These are phyloP conservation scores for Rosalia funebris DNA, from an alignment of 2,888 invertebrate species.

Conservation along the genomic window DNA sequence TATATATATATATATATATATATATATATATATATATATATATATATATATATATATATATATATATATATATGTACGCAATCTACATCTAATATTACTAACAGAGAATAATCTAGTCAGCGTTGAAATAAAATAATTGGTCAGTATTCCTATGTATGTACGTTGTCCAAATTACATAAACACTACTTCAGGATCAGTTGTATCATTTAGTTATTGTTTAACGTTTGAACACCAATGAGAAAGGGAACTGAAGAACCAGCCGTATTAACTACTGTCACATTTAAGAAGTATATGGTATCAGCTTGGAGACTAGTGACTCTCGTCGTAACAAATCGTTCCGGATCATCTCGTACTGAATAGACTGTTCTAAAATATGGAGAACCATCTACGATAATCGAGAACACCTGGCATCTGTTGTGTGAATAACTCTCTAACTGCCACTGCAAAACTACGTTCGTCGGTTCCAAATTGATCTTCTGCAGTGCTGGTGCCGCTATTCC, in stretches of 20 bases:
- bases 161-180: too few species aligned
- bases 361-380: neutral
- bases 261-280: neutral
- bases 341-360: neutral
- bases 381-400: neutral
- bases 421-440: neutral
- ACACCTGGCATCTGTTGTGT: neutral
- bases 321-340: neutral
- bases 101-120: too few species aligned
- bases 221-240: neutral
- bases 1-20: too few species aligned
- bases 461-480: neutral
- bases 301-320: neutral
- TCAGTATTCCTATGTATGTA: too few species aligned
- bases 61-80: too few species aligned
- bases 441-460: neutral
- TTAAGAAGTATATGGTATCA: neutral
- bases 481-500: neutral
- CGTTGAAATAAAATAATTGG: too few species aligned
- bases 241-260: neutral
- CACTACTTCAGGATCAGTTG: too few species aligned
- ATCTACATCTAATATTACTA: too few species aligned
- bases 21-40: too few species aligned
- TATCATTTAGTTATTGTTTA: too few species aligned
- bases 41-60: too few species aligned